Percentiles rank a stretch among this genome's conserved stretches.
Conservation (phyloP, 35 echinoderm and acorn worm genomes). For the Heliocidaris erythrogramma region DNA sequence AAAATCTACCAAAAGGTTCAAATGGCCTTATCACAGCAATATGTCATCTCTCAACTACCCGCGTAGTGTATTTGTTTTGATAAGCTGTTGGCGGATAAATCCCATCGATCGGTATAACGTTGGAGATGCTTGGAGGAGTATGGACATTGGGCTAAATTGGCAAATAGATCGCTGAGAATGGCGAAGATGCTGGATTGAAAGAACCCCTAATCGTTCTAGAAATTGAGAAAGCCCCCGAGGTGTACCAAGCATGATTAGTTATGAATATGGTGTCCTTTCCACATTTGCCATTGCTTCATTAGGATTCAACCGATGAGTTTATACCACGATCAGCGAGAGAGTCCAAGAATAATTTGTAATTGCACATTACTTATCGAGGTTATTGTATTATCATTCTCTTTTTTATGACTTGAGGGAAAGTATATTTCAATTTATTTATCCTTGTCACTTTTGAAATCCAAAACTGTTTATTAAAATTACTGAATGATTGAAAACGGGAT, state of each 20-base stretch:
- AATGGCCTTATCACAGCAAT: background rate
- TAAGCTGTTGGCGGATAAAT: background rate
- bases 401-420: too few relatives aligned
- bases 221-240: background rate
- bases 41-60: background rate
- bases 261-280: background rate
- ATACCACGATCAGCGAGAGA: too few relatives aligned
- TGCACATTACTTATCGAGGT: too few relatives aligned
- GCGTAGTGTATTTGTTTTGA: background rate
- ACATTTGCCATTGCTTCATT: background rate
- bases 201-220: background rate
- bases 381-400: too few relatives aligned
- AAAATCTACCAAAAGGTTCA: background rate
- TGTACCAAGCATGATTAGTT: constrained; percentile 3
- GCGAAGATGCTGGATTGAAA: background rate
- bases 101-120: background rate
- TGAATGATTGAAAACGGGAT: too few relatives aligned
- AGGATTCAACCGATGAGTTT: background rate
- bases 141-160: background rate
- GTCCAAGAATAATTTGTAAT: too few relatives aligned
- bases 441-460: too few relatives aligned
- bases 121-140: background rate
- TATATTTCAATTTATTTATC: too few relatives aligned
- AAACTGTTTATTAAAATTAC: too few relatives aligned
- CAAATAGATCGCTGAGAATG: background rate